phyloP scores from a whole-genome alignment of 35 echinoderm and acorn worm species.

The Diadema setosum region DNA sequence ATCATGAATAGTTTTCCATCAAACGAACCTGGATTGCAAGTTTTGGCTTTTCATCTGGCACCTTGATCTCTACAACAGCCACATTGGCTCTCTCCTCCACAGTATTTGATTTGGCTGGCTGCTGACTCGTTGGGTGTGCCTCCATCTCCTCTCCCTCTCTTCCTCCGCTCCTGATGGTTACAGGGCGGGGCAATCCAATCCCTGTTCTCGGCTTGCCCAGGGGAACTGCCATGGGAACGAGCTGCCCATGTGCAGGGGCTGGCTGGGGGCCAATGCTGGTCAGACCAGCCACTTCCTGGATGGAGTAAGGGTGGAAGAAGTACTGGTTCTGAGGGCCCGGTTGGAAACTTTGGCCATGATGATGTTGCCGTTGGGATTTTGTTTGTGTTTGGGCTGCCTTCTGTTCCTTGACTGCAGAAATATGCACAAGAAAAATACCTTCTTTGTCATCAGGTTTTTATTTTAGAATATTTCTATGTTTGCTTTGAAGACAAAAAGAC shows the following conservation, averaged over 20 bases:
- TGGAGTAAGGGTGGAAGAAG: slow-evolving; percentile 60
- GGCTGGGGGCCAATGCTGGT: not conserved
- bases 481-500: too few relatives aligned
- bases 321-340: slow-evolving; percentile 2
- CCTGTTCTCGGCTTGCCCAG: slow-evolving; percentile 62
- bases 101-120: not conserved
- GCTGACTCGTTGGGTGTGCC: too few relatives aligned
- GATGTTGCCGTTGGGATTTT: not conserved
- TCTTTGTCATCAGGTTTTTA: too few relatives aligned
- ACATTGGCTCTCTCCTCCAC: slow-evolving; percentile 66
- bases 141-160: not conserved
- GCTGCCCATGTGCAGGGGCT: slow-evolving; percentile 52
- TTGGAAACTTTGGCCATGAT: not conserved
- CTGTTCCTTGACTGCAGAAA: slow-evolving; percentile 22
- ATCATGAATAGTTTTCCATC: too few relatives aligned
- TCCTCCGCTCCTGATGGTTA: slow-evolving; percentile 59
- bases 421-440: too few relatives aligned
- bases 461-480: too few relatives aligned
- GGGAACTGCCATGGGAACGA: slow-evolving; percentile 86
- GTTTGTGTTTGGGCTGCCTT: slow-evolving; percentile 59
- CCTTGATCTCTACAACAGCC: slow-evolving; percentile 53
- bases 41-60: slow-evolving; percentile 38
- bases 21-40: slow-evolving; percentile 73
- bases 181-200: slow-evolving; percentile 49
- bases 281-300: not conserved